Evolutionary conservation across 1,140 invertebrate species (phyloP), one percentile per base, ranked within the genome.

Genomic region (Melanaphis sacchari): DNA sequence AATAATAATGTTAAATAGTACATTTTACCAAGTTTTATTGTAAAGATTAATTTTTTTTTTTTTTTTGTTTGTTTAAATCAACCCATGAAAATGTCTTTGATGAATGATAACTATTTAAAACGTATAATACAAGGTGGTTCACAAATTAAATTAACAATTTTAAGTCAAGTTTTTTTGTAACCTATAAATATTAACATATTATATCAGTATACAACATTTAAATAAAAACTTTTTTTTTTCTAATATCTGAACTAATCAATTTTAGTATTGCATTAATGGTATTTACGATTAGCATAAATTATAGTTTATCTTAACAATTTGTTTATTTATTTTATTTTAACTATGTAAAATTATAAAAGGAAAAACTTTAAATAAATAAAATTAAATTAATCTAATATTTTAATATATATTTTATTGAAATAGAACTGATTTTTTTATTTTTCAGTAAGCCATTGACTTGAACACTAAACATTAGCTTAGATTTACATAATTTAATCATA

Each of bases 1-100:
- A 88, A 88, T 88, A 40, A 88, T 46, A 49, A 46, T 46, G 85
- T 87, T 87, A 36, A 87, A 87, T 40, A 41, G 26, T 85, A 82
- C 59, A 66, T 66, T 66, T 66, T 66, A 66, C 31, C 31, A 31
- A 66, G 31, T 66, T 66, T 66, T 66, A 66, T 66, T 15, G 59
- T 66, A 31, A 66, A 66, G 59, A 66, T 66, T 66, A 66, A 66
- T 4, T 59, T 59, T 59, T 59, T 59, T 59, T 54, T 43, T 43
- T 46, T 49, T 49, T 49, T 49, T n/a, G n/a, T n/a, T n/a, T n/a
- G n/a, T 52, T 52, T 22, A 22, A 59, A 59, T 59, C 59, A n/a
- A n/a, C 59, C 59, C 59, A 66, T 31, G 31, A n/a, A 66, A 66
- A 66, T 59, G 59, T 66, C 59, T 66, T 66, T 66, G 15, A 49